A percentile compares a stretch with the other conserved stretches of the same genome.
phyloP scores from a whole-genome alignment of 2,888 invertebrate species.

The Dasysyrphus albostriatus region DNA sequence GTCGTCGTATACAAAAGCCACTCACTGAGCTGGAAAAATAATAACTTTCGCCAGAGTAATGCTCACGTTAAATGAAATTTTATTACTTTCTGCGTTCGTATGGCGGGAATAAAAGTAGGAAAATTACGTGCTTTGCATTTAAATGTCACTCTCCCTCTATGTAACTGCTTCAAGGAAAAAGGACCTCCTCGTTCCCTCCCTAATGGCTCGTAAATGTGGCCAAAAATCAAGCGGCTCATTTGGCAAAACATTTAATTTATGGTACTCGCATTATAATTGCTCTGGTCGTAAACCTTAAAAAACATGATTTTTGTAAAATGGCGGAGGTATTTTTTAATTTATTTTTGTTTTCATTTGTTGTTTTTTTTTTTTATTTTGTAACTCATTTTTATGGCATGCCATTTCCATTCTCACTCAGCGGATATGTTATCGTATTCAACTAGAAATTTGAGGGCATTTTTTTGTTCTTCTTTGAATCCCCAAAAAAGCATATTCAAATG shows the following conservation, averaged over 20 bases:
- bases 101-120: slow-evolving; percentile 61
- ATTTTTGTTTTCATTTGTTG: neutral
- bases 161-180: slow-evolving; percentile 16
- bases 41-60: slow-evolving; percentile 68
- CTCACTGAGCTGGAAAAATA: slow-evolving; percentile 40
- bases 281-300: slow-evolving; percentile 38
- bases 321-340: slow-evolving; percentile 36
- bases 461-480: neutral
- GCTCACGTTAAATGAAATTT: slow-evolving; percentile 69
- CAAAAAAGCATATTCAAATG: neutral
- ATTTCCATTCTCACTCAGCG: neutral
- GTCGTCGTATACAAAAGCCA: slow-evolving; percentile 6
- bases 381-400: slow-evolving; percentile 39
- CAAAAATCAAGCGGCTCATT: slow-evolving; percentile 73
- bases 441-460: neutral
- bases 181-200: neutral
- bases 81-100: slow-evolving; percentile 55
- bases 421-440: slow-evolving; percentile 16
- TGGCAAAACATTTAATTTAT: slow-evolving; percentile 71
- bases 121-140: slow-evolving; percentile 66
- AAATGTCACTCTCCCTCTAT: slow-evolving; percentile 28
- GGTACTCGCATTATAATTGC: slow-evolving; percentile 62
- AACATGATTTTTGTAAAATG: slow-evolving; percentile 15
- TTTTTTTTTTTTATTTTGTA: slow-evolving; percentile 23
- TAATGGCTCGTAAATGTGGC: slow-evolving; percentile 68